Percentiles rank a stretch among this genome's conserved stretches.
Evolutionary conservation across 2,113 vertebrate genomes (phyloP).

Genomic region (Macquaria australasica): DNA sequence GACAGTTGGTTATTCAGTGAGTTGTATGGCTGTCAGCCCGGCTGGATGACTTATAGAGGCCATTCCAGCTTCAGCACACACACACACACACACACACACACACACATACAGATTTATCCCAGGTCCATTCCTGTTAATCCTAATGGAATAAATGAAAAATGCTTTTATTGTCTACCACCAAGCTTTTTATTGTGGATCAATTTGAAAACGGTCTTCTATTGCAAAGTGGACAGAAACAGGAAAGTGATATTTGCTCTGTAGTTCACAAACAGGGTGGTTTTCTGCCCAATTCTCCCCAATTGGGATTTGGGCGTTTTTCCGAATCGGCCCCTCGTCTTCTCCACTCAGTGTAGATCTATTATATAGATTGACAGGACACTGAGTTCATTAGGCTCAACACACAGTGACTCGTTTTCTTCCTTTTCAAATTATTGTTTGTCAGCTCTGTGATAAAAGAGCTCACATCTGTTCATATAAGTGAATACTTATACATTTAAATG

Average conservation of each 20-base stretch:
- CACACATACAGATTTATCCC: constrained; percentile 24
- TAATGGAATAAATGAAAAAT: constrained; percentile 10
- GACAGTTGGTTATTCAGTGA: constrained; percentile 57
- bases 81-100: constrained; percentile 15
- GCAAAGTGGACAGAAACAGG: not conserved
- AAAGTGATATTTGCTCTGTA: not conserved
- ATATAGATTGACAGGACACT: not conserved
- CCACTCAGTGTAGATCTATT: not conserved
- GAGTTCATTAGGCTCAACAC: not conserved
- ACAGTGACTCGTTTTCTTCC: no score
- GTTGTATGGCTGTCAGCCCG: constrained; percentile 1
- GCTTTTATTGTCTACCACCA: not conserved
- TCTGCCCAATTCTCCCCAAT: not conserved
- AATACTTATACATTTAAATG: not conserved
- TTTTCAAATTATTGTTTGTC: no score
- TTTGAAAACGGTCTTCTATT: not conserved
- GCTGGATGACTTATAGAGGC: constrained; percentile 52
- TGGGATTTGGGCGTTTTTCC: not conserved
- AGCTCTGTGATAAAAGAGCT: not conserved
- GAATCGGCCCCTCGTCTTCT: not conserved
- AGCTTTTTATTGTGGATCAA: not conserved
- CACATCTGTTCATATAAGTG: not conserved
- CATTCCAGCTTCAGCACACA: constrained; percentile 25
- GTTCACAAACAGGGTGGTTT: not conserved
- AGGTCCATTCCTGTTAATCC: not conserved